Conservation (phyloP, 1,140 invertebrate genomes). For the Brachionus calyciflorus region DNA sequence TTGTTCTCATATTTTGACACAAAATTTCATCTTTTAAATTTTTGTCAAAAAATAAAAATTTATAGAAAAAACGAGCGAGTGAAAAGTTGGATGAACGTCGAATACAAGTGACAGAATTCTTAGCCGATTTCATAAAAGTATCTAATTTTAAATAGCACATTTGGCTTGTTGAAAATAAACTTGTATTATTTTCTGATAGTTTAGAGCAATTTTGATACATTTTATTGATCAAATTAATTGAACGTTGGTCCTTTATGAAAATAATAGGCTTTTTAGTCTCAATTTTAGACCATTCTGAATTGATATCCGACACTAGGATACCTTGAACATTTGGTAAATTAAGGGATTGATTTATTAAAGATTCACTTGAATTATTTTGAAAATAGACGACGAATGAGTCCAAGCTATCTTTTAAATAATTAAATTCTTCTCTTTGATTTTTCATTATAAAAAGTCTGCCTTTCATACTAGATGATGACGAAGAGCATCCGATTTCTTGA, state of each 20-base stretch:
- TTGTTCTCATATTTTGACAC: neutral
- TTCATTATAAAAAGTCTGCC: neutral
- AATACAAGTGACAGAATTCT: neutral
- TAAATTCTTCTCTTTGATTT: neutral
- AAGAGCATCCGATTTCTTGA: neutral
- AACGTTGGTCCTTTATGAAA: neutral
- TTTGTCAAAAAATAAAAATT: neutral
- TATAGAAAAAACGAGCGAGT: neutral
- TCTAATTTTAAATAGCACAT: neutral
- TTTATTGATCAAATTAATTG: neutral
- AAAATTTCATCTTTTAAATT: neutral
- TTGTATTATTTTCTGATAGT: neutral
- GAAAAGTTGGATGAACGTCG: neutral
- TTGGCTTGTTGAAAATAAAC: neutral
- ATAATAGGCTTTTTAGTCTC: neutral
- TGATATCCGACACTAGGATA: neutral
- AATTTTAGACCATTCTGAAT: neutral
- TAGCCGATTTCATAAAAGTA: neutral
- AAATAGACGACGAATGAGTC: neutral
- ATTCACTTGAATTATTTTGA: no score
- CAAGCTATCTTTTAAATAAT: neutral
- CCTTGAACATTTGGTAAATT: no score
- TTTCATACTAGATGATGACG: neutral
- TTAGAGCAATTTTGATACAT: neutral
- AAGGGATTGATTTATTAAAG: no score